Evolutionary conservation across 2,797 vertebrate species (phyloP).

Genomic region (Phrynocephalus guinanensis): DNA sequence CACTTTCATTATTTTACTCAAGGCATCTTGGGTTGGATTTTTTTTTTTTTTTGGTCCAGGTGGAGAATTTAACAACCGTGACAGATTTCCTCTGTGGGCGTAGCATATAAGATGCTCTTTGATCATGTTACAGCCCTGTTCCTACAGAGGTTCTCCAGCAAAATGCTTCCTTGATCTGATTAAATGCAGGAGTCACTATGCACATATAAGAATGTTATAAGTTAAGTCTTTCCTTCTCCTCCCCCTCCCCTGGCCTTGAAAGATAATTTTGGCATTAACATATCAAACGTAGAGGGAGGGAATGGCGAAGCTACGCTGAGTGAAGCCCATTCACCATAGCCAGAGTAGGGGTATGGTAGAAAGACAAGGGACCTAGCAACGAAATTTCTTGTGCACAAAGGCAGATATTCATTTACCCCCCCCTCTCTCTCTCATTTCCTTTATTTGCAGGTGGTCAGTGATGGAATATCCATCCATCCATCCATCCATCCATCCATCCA

Average conservation of each 20-base stretch:
- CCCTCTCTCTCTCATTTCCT: too few species aligned
- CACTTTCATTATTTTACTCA: neutral
- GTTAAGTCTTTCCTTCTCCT: constrained; percentile 43
- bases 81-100: constrained; percentile 17
- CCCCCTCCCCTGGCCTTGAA: constrained; percentile 28
- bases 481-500: too few species aligned
- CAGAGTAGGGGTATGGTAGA: constrained; percentile 36
- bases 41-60: neutral
- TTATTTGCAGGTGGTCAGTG: too few species aligned
- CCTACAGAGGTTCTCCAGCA: constrained; percentile 11
- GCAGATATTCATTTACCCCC: constrained; percentile 74
- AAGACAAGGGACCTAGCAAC: constrained; percentile 36
- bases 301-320: constrained; percentile 29
- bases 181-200: constrained; percentile 20
- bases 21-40: neutral
- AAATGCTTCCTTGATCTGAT: constrained; percentile 44
- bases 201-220: constrained; percentile 39
- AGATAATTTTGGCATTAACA: constrained; percentile 64
- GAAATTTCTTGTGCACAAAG: constrained; percentile 68
- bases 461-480: too few species aligned
- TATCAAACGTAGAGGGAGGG: constrained; percentile 52
- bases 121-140: neutral
- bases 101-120: neutral
- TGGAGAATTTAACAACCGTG: neutral
- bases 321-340: constrained; percentile 57